Evolutionary conservation across 2,888 invertebrate genomes (phyloP), one percentile per base, ranked within the genome.

Genomic region (Clivina fossor): DNA sequence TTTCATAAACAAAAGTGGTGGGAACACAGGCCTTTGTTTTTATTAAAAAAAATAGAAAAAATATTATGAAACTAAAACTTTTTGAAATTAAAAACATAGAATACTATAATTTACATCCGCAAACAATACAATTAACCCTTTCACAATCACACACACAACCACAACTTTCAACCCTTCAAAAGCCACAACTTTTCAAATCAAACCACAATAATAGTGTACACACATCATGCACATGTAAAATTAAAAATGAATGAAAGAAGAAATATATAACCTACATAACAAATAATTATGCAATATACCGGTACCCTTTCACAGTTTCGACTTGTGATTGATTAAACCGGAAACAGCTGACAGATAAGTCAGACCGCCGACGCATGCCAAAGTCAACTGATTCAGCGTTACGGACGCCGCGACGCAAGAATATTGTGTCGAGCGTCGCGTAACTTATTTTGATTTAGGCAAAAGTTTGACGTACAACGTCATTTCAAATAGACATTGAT

Each of bases 241-340:
- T n/a, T n/a, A n/a, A n/a, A n/a, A n/a, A n/a, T n/a, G n/a, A 11
- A 15, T 13, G n/a, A 7, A 19, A 13, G 7, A 38, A 38, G 26
- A 28, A 44, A 44, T 32, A 44, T 30, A 30, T 16, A 18, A 28
- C 16, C 43, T n/a, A 16, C 43, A 43, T 30, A 26, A 26, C 26
- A 43, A 43, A 43, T 16, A 43, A 43, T 26, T 11, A 32, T 32
- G 32, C 4, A 4, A 32, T 13, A 7, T 7, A 13, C n/a, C n/a
- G 9, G 53, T 32, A 53, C 53, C 53, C 53, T 53, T 50, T 40
- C 13, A 33, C 28, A 11, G 13, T 13, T 15, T 40, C 13, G 32
- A 43, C 16, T 37, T 18, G 43, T 53, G 53, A 53, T 53, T 53
- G 53, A 53, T 53, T 53, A 53, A 53, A 53, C 35, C 53, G 53